Evolutionary conservation across 2,797 vertebrate genomes (phyloP).

Genomic region (Astyanax mexicanus): DNA sequence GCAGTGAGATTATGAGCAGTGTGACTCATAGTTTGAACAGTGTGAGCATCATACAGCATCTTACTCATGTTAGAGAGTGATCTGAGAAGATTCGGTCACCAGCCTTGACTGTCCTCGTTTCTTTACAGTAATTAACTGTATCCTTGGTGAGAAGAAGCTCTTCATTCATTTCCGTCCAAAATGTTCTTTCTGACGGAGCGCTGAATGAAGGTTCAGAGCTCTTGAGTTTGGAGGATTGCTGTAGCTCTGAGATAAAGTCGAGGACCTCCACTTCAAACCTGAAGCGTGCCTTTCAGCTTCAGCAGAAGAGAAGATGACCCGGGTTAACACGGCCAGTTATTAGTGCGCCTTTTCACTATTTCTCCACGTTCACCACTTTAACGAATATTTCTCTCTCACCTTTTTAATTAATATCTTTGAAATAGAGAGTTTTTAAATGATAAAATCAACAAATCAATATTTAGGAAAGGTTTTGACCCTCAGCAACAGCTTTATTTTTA

Average conservation of each 20-base stretch:
- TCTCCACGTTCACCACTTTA: background rate
- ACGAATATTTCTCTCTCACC: no score
- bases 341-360: background rate
- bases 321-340: background rate
- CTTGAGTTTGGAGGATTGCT: background rate
- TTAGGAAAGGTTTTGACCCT: no score
- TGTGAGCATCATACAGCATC: background rate
- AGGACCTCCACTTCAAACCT: conserved; percentile 3
- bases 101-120: background rate
- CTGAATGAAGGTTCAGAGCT: background rate
- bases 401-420: no score
- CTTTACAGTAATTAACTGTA: background rate
- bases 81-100: background rate
- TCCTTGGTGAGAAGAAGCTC: background rate
- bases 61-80: background rate
- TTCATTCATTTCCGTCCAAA: background rate
- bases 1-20: no score
- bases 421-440: no score
- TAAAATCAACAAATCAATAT: no score
- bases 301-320: background rate
- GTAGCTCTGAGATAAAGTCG: background rate
- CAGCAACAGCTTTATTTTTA: no score
- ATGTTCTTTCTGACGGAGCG: background rate
- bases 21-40: background rate
- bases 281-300: background rate